These are phyloP conservation scores for Atherinosoma microstoma DNA, from an alignment of 2,797 vertebrate genomes.

Conservation along the genomic window DNA sequence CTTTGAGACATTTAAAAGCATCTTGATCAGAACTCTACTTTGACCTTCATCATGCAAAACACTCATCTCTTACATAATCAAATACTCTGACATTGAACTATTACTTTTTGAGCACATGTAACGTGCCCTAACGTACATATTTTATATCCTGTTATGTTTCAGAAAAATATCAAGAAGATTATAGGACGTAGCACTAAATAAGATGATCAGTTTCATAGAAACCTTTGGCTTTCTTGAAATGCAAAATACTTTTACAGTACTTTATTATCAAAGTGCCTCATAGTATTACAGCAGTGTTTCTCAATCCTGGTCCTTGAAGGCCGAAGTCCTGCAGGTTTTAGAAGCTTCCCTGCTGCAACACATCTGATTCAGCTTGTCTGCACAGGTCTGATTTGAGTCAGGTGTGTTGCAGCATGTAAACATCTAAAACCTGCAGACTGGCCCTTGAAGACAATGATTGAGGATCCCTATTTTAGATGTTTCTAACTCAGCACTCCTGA, in stretches of 20 bases:
- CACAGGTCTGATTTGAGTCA: too few relatives aligned
- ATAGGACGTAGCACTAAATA: slow-evolving; percentile 24
- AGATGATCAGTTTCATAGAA: slow-evolving; percentile 8
- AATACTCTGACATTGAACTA: slow-evolving; percentile 86
- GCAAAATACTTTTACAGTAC: slow-evolving; percentile 15
- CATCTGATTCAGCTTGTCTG: too few relatives aligned
- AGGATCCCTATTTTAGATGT: too few relatives aligned
- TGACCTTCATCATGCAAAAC: slow-evolving; percentile 93
- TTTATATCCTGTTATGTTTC: slow-evolving; percentile 13
- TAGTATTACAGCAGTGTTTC: neutral
- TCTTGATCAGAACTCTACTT: slow-evolving; percentile 88
- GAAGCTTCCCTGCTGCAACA: too few relatives aligned
- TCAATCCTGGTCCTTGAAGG: too few relatives aligned
- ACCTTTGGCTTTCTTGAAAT: neutral
- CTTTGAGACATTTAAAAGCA: slow-evolving; percentile 94
- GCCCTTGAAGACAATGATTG: too few relatives aligned
- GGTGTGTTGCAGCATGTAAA: too few relatives aligned
- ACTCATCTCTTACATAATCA: slow-evolving; percentile 94
- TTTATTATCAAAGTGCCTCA: slow-evolving; percentile 23
- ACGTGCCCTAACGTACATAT: slow-evolving; percentile 8
- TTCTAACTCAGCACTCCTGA: too few relatives aligned
- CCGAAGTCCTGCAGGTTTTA: too few relatives aligned
- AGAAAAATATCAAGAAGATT: slow-evolving; percentile 19
- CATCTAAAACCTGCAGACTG: too few relatives aligned
- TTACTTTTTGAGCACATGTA: slow-evolving; percentile 69